Evolutionary conservation across 2,797 vertebrate genomes (phyloP).

Genomic region (Sphenodon punctatus): DNA sequence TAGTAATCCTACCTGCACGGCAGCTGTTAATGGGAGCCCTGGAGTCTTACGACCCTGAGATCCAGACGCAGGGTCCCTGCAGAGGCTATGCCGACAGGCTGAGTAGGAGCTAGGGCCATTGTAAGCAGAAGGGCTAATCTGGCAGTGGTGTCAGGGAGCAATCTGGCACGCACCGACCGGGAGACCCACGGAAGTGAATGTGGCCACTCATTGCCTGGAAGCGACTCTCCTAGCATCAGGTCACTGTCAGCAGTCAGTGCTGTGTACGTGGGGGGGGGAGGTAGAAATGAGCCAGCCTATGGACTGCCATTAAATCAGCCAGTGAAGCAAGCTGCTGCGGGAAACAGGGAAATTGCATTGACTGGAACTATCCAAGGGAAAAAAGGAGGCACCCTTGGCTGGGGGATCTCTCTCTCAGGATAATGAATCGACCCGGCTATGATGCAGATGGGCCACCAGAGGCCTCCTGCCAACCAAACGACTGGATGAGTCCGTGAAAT

Average conservation of each 20-base stretch:
- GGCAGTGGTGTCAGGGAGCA: no score
- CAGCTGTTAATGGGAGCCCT: no score
- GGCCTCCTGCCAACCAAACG: conserved; percentile 23
- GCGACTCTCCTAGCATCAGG: no score
- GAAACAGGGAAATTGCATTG: not conserved
- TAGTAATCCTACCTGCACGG: no score
- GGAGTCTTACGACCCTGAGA: no score
- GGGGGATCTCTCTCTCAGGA: not conserved
- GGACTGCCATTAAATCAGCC: not conserved
- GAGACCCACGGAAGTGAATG: no score
- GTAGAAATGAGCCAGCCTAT: not conserved
- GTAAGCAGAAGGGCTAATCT: no score
- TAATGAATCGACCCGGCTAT: conserved; percentile 31
- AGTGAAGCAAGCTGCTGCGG: not conserved
- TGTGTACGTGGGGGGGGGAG: not conserved
- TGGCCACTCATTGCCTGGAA: conserved; percentile 18
- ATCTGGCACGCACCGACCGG: no score
- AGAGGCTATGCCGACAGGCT: no score
- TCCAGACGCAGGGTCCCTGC: no score
- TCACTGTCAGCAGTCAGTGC: no score
- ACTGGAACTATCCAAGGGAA: conserved; percentile 10
- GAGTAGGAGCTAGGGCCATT: no score
- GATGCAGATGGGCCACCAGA: not conserved
- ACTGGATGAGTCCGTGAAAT: not conserved
- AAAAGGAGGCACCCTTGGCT: conserved; percentile 1